Percentiles rank a stretch among this genome's conserved stretches.
Conservation (phyloP, 2,113 vertebrate species). For the Serinus canaria region DNA sequence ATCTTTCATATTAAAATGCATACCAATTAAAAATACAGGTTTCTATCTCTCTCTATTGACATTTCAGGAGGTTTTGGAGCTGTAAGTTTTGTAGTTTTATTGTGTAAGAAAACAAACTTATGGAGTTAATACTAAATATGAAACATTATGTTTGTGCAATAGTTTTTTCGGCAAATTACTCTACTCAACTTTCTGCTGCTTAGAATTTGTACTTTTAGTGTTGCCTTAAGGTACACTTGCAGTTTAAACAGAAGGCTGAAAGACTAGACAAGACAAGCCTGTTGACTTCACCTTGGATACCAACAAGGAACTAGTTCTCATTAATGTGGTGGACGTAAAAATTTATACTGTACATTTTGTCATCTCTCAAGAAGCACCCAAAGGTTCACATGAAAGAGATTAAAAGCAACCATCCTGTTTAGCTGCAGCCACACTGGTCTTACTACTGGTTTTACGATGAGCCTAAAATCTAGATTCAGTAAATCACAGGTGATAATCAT, state of each 20-base stretch:
- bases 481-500: background rate
- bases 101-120: background rate
- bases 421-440: background rate
- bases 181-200: background rate
- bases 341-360: accelerated
- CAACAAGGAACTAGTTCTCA: background rate
- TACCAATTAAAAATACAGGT: background rate
- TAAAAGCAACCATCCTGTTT: background rate
- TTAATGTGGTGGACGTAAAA: background rate
- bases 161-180: background rate
- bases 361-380: background rate
- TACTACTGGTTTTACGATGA: background rate
- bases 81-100: background rate
- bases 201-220: background rate
- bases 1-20: background rate
- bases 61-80: background rate
- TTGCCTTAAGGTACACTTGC: background rate
- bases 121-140: background rate
- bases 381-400: background rate
- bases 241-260: background rate
- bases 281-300: background rate
- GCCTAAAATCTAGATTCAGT: background rate
- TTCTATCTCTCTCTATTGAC: background rate
- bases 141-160: background rate
- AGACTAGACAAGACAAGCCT: background rate